Percentiles rank a stretch among this genome's conserved stretches.
These are phyloP conservation scores for Drosophila phalerata DNA, from an alignment of 2,888 invertebrate species.

Conservation along the genomic window DNA sequence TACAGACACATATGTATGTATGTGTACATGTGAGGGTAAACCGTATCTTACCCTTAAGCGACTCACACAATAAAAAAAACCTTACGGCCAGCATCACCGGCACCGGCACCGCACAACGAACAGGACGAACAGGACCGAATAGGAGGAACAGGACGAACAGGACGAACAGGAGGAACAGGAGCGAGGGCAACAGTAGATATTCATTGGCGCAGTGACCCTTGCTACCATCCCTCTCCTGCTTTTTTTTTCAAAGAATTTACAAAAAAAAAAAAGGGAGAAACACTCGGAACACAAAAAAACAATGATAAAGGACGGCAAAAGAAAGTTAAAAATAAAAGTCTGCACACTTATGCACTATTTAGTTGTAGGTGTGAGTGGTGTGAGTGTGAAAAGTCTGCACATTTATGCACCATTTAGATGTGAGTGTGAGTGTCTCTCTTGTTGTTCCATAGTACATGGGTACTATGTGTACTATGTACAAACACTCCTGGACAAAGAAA, in stretches of 20 bases:
- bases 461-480: not conserved
- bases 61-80: conserved; percentile 18
- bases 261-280: conserved; percentile 20
- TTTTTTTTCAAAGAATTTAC: conserved; percentile 11
- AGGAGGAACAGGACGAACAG: not conserved
- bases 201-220: conserved; percentile 50
- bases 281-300: conserved; percentile 12
- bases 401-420: not conserved
- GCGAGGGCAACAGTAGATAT: conserved; percentile 36
- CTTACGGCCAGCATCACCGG: conserved; percentile 14
- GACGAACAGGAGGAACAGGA: not conserved
- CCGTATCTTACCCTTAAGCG: conserved; percentile 35
- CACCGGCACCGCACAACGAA: conserved; percentile 4
- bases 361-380: not conserved
- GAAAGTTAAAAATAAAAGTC: conserved; percentile 23
- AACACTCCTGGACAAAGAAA: not conserved
- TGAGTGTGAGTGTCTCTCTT: not conserved
- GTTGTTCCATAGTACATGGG: not conserved
- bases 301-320: conserved; percentile 27
- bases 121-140: not conserved
- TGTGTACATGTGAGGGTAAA: conserved; percentile 9
- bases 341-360: conserved; percentile 1
- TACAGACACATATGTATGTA: not conserved
- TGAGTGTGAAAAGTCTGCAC: not conserved
- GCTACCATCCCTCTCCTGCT: conserved; percentile 13